Evolutionary conservation across 2,888 invertebrate species (phyloP).

Genomic region (Chrysopilus asiliformis): DNA sequence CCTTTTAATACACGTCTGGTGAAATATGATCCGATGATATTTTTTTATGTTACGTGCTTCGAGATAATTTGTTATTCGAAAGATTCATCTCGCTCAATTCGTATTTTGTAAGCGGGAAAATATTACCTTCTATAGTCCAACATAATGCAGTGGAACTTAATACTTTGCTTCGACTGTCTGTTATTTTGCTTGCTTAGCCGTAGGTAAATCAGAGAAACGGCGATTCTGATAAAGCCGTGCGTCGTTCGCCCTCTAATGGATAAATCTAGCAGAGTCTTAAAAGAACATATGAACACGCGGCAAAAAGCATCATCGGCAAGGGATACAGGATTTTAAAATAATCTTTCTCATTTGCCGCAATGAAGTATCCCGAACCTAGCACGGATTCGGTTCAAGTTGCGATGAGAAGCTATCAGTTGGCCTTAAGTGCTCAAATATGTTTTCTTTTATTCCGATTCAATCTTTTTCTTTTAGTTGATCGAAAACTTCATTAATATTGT

Average conservation of each 20-base stretch:
- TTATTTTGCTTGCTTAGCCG: constrained; percentile 1
- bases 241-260: neutral
- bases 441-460: too few species aligned
- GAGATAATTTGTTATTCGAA: constrained; percentile 14
- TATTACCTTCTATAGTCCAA: too few species aligned
- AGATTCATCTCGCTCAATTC: constrained; percentile 13
- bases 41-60: constrained; percentile 13
- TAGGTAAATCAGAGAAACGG: constrained; percentile 2
- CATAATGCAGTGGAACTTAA: constrained; percentile 7
- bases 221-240: neutral
- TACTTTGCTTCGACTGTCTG: constrained; percentile 6
- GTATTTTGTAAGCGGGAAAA: too few species aligned
- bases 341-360: too few species aligned
- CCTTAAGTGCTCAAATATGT: too few species aligned
- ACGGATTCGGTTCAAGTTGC: too few species aligned
- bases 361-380: too few species aligned
- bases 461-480: too few species aligned
- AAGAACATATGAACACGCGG: too few species aligned
- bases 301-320: too few species aligned
- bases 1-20: constrained; percentile 4
- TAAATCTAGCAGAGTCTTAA: neutral
- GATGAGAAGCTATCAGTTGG: constrained; percentile 10
- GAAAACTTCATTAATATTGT: too few species aligned
- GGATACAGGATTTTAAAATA: too few species aligned
- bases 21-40: constrained; percentile 15